Conservation (phyloP, 2,113 vertebrate genomes). For the Elaphurus davidianus region DNA sequence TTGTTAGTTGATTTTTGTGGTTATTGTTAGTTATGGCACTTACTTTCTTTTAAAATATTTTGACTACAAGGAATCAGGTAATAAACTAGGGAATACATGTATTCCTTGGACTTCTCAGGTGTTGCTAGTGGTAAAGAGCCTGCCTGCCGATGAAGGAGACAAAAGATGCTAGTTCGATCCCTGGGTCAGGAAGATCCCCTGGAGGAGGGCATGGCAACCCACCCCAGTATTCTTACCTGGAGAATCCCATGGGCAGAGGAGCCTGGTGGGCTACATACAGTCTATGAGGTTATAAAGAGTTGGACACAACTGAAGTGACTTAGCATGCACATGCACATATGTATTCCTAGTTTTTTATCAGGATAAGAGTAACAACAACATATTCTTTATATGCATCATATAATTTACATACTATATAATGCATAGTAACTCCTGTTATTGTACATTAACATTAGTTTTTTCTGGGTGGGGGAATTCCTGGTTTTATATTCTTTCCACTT, state of each 20-base stretch:
- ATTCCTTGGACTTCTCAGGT: not conserved
- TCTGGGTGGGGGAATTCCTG: not conserved
- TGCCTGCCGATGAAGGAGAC: not conserved
- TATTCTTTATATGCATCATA: not conserved
- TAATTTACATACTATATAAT: not conserved
- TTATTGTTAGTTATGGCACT: not conserved
- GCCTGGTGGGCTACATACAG: not conserved
- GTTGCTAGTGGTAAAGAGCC: not conserved
- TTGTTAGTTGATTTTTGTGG: not conserved
- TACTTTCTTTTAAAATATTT: not conserved
- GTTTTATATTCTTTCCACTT: not conserved
- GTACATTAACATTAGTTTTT: not conserved
- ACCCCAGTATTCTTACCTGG: not conserved
- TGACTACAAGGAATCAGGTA: not conserved
- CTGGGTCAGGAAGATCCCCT: not conserved
- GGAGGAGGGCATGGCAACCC: not conserved
- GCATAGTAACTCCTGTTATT: not conserved
- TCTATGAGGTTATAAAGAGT: not conserved
- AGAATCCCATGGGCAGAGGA: not conserved
- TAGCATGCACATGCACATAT: not conserved
- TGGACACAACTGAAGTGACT: not conserved
- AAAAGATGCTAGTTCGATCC: not conserved
- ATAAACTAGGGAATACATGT: not conserved
- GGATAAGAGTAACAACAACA: not conserved
- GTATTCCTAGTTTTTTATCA: not conserved